Evolutionary conservation across 2,888 invertebrate species (phyloP), one percentile per base, ranked within the genome.

Genomic region (Elegia similella): DNA sequence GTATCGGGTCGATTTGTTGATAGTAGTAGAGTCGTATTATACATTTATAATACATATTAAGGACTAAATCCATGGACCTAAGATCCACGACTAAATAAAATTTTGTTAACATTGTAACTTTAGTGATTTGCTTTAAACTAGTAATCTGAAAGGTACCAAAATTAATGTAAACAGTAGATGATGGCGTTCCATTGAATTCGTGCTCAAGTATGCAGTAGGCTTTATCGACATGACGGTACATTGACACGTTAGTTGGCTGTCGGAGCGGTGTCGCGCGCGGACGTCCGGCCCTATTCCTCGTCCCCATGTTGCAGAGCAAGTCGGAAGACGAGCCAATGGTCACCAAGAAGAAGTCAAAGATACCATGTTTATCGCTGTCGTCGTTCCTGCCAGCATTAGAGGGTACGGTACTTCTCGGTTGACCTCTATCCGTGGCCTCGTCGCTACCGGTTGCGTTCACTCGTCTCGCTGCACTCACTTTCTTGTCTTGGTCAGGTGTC

Each of bases 401-500:
- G 90, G 91, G 91, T 91, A 89, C 80, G 77, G 69, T 68, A 64
- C 57, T 76, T 73, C 58, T 47, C 47, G 65, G 66, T 63, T 86
- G 87, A 87, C 88, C 87, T 89, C 80, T 80, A 81, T 81, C 72
- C 63, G 73, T 78, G 88, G 83, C 90, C 88, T 86, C 86, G 84
- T 68, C 68, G 76, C 78, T 83, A 78, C 80, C 83, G 79, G 80
- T 86, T 84, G 85, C 88, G 84, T 84, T 88, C 88, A 86, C 86
- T 79, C 75, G 76, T 80, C 80, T 81, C 70, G 78, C 78, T 85
- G 88, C 89, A 87, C 76, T 88, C 84, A 88, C 90, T 89, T 90
- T 89, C 86, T 80, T 86, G 86, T 82, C 84, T 85, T 78, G 81
- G 83, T 86, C 88, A 88, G 86, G 87, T 89, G 88, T 84, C 84